A percentile compares a stretch with the other conserved stretches of the same genome.
These are phyloP conservation scores for Tenebrio molitor DNA, from an alignment of 1,140 invertebrate species.

Conservation along the genomic window DNA sequence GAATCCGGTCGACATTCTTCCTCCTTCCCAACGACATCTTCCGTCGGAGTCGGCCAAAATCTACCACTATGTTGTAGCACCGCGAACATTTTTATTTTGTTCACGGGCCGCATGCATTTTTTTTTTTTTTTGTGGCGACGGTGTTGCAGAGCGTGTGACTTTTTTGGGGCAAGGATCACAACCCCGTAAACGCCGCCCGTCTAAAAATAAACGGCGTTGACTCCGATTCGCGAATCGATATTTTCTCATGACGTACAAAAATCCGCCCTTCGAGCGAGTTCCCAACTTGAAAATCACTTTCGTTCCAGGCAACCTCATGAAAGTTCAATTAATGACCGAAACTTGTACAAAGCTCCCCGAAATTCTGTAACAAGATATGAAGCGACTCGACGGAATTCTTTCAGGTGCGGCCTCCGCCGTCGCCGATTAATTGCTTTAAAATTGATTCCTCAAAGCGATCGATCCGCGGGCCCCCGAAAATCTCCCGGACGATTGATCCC, in stretches of 20 bases:
- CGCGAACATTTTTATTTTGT: too few relatives aligned
- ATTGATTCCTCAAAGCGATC: constrained; percentile 12
- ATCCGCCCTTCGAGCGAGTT: not conserved
- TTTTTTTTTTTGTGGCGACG: too few relatives aligned
- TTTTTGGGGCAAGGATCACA: too few relatives aligned
- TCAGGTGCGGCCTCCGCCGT: not conserved
- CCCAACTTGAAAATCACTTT: constrained; percentile 26
- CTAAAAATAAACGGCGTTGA: too few relatives aligned
- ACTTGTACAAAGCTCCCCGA: constrained; percentile 35
- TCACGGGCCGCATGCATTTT: too few relatives aligned
- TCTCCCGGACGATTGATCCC: not conserved
- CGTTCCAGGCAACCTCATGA: constrained; percentile 10
- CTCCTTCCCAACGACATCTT: too few relatives aligned
- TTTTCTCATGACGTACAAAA: not conserved
- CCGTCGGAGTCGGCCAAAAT: too few relatives aligned
- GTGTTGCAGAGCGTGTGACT: too few relatives aligned
- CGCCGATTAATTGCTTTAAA: constrained; percentile 33
- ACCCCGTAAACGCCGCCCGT: not conserved
- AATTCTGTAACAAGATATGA: constrained; percentile 36
- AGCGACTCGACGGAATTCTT: constrained; percentile 5
- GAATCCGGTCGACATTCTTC: too few relatives aligned
- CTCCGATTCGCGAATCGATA: not conserved
- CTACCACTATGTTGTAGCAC: too few relatives aligned
- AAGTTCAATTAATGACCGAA: constrained; percentile 38
- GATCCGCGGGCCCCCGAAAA: too few relatives aligned